These are phyloP conservation scores for Siderastrea radians DNA, from an alignment of 92 coral and sea anemone genomes.

Conservation along the genomic window DNA sequence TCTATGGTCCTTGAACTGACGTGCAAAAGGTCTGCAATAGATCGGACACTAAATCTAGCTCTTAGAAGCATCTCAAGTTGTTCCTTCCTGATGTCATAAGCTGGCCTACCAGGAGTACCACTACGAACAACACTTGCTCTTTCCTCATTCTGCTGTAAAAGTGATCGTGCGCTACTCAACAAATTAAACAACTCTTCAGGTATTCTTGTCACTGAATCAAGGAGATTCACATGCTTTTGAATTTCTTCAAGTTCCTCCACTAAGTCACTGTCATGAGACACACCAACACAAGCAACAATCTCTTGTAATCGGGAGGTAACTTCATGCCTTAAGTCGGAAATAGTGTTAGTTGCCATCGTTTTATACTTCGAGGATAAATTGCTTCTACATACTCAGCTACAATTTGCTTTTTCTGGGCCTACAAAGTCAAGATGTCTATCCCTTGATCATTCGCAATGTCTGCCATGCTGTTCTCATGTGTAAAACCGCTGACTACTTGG, in stretches of 20 bases:
- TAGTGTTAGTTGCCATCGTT: slow-evolving; percentile 30
- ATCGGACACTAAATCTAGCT: slow-evolving; percentile 42
- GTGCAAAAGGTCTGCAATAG: slow-evolving; percentile 33
- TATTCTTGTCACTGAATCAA: slow-evolving; percentile 58
- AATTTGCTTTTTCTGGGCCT: background rate
- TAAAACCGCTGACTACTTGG: background rate
- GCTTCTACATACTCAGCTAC: background rate
- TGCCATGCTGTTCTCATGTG: background rate
- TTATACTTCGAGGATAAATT: background rate
- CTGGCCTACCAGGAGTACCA: slow-evolving; percentile 66
- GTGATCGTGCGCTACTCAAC: slow-evolving; percentile 47
- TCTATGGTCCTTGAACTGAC: slow-evolving; percentile 66
- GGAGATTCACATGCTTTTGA: slow-evolving; percentile 30
- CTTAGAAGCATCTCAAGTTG: slow-evolving; percentile 44
- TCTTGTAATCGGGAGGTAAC: slow-evolving; percentile 25
- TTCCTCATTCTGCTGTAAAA: slow-evolving; percentile 23
- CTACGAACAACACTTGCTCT: slow-evolving; percentile 37
- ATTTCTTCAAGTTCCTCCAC: slow-evolving; percentile 63
- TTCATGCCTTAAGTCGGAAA: slow-evolving; percentile 26
- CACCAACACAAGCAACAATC: slow-evolving; percentile 27
- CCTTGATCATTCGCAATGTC: too few species aligned
- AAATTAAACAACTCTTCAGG: slow-evolving; percentile 52
- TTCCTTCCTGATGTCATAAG: slow-evolving; percentile 39
- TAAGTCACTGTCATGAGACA: slow-evolving; percentile 8
- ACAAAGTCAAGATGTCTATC: background rate